A percentile compares a stretch with the other conserved stretches of the same genome.
Conservation (phyloP, 1,140 invertebrate species). For the Drosophila arizonae region DNA sequence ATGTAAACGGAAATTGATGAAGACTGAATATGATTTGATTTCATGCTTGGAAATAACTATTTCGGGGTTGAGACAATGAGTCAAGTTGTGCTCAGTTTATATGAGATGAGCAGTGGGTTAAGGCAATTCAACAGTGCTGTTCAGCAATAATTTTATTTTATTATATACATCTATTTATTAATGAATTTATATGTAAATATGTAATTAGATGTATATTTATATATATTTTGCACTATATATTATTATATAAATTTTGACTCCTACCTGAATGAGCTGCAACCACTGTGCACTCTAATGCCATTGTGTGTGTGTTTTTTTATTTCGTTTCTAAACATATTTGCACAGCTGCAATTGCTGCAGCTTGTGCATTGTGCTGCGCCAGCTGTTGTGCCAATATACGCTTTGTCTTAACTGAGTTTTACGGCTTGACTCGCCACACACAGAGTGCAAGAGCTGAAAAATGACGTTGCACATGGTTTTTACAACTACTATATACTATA, state of each 20-base stretch:
- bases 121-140: constrained; percentile 34
- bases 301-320: background rate
- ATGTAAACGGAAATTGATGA: constrained; percentile 64
- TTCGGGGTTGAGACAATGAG: constrained; percentile 31
- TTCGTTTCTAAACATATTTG: constrained; percentile 33
- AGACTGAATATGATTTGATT: constrained; percentile 58
- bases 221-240: background rate
- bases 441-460: constrained; percentile 6
- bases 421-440: background rate
- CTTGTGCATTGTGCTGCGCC: constrained; percentile 17
- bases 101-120: constrained; percentile 18
- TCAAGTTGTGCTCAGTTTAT: constrained; percentile 6
- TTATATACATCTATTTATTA: too few species aligned
- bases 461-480: background rate
- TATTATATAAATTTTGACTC: background rate
- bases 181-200: too few species aligned
- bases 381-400: constrained; percentile 20
- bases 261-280: constrained; percentile 25
- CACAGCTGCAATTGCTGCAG: constrained; percentile 11
- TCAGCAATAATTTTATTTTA: background rate
- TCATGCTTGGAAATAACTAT: constrained; percentile 47
- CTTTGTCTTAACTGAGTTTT: constrained; percentile 50
- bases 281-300: constrained; percentile 35
- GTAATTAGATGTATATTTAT: background rate
- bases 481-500: background rate